Evolutionary conservation across 2,113 vertebrate species (phyloP).

Genomic region (Pachycephala philippinensis): DNA sequence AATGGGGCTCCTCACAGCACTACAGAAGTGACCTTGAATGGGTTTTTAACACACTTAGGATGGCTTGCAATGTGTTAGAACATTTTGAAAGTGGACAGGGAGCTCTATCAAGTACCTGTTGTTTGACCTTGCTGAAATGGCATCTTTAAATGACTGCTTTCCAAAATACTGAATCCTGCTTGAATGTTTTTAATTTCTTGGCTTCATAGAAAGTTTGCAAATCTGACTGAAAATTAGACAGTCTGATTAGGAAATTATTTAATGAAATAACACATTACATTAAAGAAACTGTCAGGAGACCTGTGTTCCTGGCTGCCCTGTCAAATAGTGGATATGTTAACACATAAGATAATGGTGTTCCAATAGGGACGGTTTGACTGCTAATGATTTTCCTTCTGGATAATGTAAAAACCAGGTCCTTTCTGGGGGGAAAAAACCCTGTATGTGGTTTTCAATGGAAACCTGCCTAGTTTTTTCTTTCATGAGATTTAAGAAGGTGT

Average conservation of each 20-base stretch:
- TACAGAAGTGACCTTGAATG: neutral
- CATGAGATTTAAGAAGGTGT: neutral
- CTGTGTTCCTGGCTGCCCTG: neutral
- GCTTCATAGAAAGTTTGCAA: neutral
- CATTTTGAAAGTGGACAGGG: neutral
- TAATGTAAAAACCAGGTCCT: neutral
- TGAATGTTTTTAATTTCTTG: neutral
- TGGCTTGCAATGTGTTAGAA: neutral
- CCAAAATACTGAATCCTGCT: neutral
- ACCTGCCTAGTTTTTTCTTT: neutral
- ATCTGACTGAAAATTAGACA: neutral
- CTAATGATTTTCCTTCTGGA: neutral
- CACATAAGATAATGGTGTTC: neutral
- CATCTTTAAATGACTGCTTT: neutral
- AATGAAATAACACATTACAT: neutral
- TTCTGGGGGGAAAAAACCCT: rapidly evolving
- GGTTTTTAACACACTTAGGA: neutral
- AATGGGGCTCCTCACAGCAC: neutral
- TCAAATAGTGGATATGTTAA: neutral
- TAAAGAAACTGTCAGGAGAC: neutral
- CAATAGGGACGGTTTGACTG: neutral
- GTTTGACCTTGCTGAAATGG: neutral
- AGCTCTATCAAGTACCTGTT: neutral
- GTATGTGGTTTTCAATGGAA: neutral
- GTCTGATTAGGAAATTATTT: neutral